phyloP scores from a whole-genome alignment of 2,113 vertebrate genomes.

The Coregonus clupeaformis region DNA sequence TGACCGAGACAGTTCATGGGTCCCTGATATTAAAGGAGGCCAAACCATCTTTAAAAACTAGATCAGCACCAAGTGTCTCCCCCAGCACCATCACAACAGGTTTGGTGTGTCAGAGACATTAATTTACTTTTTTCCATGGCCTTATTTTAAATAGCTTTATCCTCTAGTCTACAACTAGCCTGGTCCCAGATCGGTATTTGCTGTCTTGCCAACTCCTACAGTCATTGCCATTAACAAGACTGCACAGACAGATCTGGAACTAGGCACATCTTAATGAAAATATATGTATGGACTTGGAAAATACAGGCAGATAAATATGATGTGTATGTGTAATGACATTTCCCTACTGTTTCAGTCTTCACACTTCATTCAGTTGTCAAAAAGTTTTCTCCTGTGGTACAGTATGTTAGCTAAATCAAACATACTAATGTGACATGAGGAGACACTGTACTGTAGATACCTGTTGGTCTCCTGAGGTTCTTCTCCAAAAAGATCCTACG shows the following conservation, averaged over 20 bases:
- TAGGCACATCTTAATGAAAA: too few species aligned
- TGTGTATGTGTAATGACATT: too few species aligned
- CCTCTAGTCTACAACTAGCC: too few species aligned
- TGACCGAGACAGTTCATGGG: conserved; percentile 51
- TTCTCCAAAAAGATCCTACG: conserved; percentile 91
- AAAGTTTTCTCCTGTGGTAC: too few species aligned
- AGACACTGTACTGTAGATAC: conserved; percentile 57
- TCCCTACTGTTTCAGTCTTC: background rate
- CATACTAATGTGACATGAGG: background rate
- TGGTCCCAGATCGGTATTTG: too few species aligned
- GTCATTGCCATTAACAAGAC: too few species aligned
- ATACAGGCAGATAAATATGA: too few species aligned
- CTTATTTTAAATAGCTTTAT: background rate
- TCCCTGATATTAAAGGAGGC: conserved; percentile 64
- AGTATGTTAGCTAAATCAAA: background rate
- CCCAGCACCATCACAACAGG: conserved; percentile 36
- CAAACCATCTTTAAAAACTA: conserved; percentile 64
- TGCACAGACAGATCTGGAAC: too few species aligned
- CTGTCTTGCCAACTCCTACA: too few species aligned
- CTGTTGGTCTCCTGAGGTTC: conserved; percentile 92
- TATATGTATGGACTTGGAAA: too few species aligned
- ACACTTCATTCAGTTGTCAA: background rate
- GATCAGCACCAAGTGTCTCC: conserved; percentile 64
- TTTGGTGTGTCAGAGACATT: conserved; percentile 17
- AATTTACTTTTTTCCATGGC: background rate